Base-by-base conservation (phyloP, 2,113 vertebrate species). In the Spilogale gracilis region DNA sequence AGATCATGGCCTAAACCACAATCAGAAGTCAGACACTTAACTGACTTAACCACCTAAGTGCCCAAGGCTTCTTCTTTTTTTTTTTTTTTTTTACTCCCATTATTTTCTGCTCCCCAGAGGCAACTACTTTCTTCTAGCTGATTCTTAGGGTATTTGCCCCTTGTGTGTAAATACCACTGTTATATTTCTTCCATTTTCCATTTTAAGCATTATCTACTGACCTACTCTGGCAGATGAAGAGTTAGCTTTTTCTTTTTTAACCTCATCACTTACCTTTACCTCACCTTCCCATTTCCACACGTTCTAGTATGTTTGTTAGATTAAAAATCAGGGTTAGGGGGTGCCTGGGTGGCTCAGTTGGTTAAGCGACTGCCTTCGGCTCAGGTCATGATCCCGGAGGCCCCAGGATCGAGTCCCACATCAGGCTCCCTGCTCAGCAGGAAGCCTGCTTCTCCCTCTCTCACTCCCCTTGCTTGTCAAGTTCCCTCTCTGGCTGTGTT, bases 201-300 rank as follows among this genome's bases (percentile, higher is more conserved):
- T 89, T 94, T 78, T 71, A 84, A 93, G 52, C 38, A 65, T 48
- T 79, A 50, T 78, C 58, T 76, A 67, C 83, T 89, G 58, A 65
- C 17, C 27, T 12, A 50, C 16, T 58, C 58, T 78, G 30, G 48
- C 48, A 86, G 27, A 21, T 65, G 38, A 87, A 6, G 16, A 45
- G 84, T 89, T 71, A 43, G 60, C 74, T 48, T 74, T 76, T 78
- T 54, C 38, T 76, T 78, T 20, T 60, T 60, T 60, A 21, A 32
- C 48, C 48, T 86, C 20, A 74, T 11, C 2, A 6, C 6, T 13
- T 86, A 73, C 25, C 12, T 32, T 74, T n/a, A 54, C 50, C 50
- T 32, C 12, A 52, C 30, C 13, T 67, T 88, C 21, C 17, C 32
- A 30, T 93, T 89, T 50, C 50, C 45, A 78, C 69, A 25, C 84